Evolutionary conservation across 2,888 invertebrate genomes (phyloP).

Genomic region (Prosapia bicincta): DNA sequence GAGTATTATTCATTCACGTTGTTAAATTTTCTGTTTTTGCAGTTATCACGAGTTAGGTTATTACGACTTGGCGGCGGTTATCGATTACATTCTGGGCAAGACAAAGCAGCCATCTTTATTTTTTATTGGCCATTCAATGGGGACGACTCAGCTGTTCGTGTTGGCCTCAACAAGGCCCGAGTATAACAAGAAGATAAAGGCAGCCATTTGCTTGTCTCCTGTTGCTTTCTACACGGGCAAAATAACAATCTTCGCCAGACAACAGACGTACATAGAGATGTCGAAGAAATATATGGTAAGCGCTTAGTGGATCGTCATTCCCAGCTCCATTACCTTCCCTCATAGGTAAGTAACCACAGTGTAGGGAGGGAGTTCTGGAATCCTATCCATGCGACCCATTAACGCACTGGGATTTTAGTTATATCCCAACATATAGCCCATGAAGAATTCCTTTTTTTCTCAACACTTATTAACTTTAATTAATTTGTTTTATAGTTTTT

Average conservation of each 20-base stretch:
- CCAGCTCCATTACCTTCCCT: no score
- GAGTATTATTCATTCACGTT: no score
- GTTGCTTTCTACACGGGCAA: conserved; percentile 33
- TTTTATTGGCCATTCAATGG: conserved; percentile 58
- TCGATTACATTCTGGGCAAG: conserved; percentile 48
- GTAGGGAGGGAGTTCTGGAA: no score
- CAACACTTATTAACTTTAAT: no score
- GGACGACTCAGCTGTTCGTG: conserved; percentile 65
- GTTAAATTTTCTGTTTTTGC: no score
- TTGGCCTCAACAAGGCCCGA: conserved; percentile 62
- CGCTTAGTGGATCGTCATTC: no score
- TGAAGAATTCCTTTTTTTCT: no score
- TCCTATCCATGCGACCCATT: no score
- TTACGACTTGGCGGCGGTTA: conserved; percentile 54
- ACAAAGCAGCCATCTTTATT: conserved; percentile 47
- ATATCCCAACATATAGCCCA: no score
- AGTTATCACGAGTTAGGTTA: conserved; percentile 56
- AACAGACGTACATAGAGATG: conserved; percentile 16
- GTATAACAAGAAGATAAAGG: conserved; percentile 59
- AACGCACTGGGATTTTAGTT: no score
- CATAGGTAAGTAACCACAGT: no score
- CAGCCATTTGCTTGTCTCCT: conserved; percentile 35
- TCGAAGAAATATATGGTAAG: conserved; percentile 22
- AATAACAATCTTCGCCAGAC: conserved; percentile 11
- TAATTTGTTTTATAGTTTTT: no score